phyloP scores from a whole-genome alignment of 1,140 invertebrate genomes.

The Euschistus heros region DNA sequence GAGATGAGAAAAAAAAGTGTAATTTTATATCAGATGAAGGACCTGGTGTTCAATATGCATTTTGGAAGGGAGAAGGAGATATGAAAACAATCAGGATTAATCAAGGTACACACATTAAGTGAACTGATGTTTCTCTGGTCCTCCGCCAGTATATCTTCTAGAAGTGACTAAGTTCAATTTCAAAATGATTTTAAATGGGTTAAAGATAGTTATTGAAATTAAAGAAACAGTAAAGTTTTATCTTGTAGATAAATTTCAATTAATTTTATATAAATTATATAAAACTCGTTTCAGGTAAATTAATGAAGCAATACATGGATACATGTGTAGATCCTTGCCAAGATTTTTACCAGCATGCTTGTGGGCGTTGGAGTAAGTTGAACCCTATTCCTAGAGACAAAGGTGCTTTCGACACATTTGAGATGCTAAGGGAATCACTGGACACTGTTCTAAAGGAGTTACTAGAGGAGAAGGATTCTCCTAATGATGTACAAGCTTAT shows the following conservation, averaged over 20 bases:
- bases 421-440: constrained; percentile 65
- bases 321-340: constrained; percentile 64
- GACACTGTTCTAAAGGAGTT: constrained; percentile 56
- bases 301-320: constrained; percentile 73
- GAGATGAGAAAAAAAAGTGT: constrained; percentile 10
- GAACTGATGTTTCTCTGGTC: too few species aligned
- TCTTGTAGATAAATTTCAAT: too few species aligned
- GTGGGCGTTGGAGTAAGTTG: constrained; percentile 71
- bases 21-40: constrained; percentile 19
- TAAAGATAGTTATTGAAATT: too few species aligned
- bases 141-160: too few species aligned
- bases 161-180: too few species aligned
- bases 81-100: constrained; percentile 33
- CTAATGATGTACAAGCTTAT: constrained; percentile 40
- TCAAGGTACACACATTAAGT: constrained; percentile 31
- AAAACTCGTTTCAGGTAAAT: constrained; percentile 24
- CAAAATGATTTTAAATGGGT: too few species aligned
- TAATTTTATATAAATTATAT: too few species aligned
- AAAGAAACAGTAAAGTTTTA: too few species aligned
- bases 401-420: constrained; percentile 69
- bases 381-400: constrained; percentile 79
- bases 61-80: constrained; percentile 42
- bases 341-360: constrained; percentile 85
- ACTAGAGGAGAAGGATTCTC: constrained; percentile 41
- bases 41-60: constrained; percentile 34